Conservation (phyloP, 2,888 invertebrate genomes). For the Arrhopalites spinosus region DNA sequence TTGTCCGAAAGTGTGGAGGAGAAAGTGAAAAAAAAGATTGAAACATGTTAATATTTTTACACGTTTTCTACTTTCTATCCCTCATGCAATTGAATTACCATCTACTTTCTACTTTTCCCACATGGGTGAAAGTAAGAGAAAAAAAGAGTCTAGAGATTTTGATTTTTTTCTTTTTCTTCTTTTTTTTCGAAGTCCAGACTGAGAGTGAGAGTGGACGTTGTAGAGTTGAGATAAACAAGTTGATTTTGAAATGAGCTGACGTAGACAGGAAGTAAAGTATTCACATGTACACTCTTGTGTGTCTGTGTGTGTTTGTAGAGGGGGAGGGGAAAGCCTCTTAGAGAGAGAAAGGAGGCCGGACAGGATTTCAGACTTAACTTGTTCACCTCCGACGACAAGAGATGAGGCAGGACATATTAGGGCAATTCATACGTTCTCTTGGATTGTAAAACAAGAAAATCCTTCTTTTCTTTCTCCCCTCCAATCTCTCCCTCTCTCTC, state of each 20-base stretch:
- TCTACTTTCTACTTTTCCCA: too few relatives aligned
- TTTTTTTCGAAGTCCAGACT: too few relatives aligned
- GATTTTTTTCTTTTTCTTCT: too few relatives aligned
- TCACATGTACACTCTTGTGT: too few relatives aligned
- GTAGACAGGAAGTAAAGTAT: not conserved
- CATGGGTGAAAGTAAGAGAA: too few relatives aligned
- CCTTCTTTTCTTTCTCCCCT: not conserved
- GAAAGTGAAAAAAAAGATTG: too few relatives aligned
- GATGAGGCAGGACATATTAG: conserved; percentile 3
- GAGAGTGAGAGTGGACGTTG: too few relatives aligned
- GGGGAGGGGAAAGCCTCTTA: conserved; percentile 3
- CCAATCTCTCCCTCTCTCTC: not conserved
- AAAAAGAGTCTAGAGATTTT: too few relatives aligned
- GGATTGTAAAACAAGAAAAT: not conserved
- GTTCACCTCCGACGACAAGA: conserved; percentile 7
- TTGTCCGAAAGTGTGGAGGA: too few relatives aligned
- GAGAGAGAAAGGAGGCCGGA: not conserved
- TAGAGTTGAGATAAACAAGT: not conserved
- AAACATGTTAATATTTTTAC: too few relatives aligned
- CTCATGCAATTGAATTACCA: too few relatives aligned
- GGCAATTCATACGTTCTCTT: not conserved
- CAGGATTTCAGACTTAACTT: conserved; percentile 14
- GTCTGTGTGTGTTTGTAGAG: not conserved
- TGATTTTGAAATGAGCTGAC: conserved; percentile 4
- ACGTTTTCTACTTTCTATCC: too few relatives aligned